Base-by-base conservation (phyloP, 64 coral and sea anemone species). In the Dendronephthya gigantea region DNA sequence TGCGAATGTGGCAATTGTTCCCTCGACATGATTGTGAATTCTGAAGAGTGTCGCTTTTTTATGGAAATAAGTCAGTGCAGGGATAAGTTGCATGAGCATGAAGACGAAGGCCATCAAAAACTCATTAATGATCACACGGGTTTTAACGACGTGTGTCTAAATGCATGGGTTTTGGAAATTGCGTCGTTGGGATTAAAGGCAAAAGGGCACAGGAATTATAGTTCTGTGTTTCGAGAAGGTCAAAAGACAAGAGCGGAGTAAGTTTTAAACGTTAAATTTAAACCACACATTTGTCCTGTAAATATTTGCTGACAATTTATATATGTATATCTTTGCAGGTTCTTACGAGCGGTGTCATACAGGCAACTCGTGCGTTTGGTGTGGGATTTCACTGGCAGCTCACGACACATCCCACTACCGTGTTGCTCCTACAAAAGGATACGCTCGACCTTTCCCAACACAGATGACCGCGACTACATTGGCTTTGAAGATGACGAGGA, bases 261-360 rank as follows among this genome's bases (percentile, higher is more conserved):
- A 82, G 86, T 55, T 82, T 0, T 87, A 19, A 55, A 56, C 48
- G 38, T 58, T n/a, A n/a, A n/a, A n/a, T n/a, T n/a, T n/a, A n/a
- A n/a, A n/a, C n/a, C n/a, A n/a, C n/a, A n/a, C n/a, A n/a, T n/a
- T n/a, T n/a, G n/a, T n/a, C n/a, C n/a, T n/a, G n/a, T 30, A 19
- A 15, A 31, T 43, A n/a, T 19, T 45, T 70, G 16, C 17, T 37
- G 19, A 38, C 13, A 58, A 28, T 83, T 37, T 17, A 40, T 39
- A 83, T 84, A 29, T 83, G 40, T 58, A 38, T 2, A 7, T 59
- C 43, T 31, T 34, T 34, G 36, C 50, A 88, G 87, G 41, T 88
- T 82, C 50, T 36, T 88, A 22, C 31, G 87, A 83, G 74, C 87
- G 39, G 87, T 88, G 22, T 45, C 87, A 7, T 89, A 89, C 58